Conservation (phyloP, 2,113 vertebrate genomes). For the Pagrus major region DNA sequence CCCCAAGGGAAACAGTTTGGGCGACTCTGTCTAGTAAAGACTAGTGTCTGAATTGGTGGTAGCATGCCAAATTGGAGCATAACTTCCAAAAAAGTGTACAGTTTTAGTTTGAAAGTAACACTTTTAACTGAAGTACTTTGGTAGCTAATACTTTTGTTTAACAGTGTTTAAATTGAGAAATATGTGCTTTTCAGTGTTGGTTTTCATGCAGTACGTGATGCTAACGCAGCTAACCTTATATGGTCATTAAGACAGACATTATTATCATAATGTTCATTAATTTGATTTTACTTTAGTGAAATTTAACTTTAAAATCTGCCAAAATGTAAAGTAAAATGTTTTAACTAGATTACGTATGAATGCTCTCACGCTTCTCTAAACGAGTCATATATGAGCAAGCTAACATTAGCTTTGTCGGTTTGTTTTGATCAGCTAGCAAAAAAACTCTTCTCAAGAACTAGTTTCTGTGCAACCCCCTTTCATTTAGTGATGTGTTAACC, state of each 20-base stretch:
- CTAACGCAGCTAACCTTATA: conserved; percentile 1
- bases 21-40: too few relatives aligned
- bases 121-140: neutral
- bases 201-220: neutral
- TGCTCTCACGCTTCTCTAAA: neutral
- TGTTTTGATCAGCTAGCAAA: neutral
- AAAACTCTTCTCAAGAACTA: neutral
- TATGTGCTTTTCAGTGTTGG: neutral
- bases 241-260: neutral
- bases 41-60: too few relatives aligned
- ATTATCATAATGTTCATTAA: neutral
- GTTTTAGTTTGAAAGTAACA: too few relatives aligned
- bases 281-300: neutral
- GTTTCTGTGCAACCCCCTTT: neutral
- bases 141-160: neutral
- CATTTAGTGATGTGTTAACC: neutral
- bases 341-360: neutral
- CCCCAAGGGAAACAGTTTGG: too few relatives aligned
- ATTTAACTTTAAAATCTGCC: neutral
- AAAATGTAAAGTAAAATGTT: neutral
- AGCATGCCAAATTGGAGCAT: too few relatives aligned
- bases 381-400: neutral
- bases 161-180: neutral
- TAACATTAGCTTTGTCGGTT: neutral
- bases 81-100: too few relatives aligned